A percentile compares a stretch with the other conserved stretches of the same genome.
Conservation (phyloP, 2,888 invertebrate species). For the Lymantria dispar region DNA sequence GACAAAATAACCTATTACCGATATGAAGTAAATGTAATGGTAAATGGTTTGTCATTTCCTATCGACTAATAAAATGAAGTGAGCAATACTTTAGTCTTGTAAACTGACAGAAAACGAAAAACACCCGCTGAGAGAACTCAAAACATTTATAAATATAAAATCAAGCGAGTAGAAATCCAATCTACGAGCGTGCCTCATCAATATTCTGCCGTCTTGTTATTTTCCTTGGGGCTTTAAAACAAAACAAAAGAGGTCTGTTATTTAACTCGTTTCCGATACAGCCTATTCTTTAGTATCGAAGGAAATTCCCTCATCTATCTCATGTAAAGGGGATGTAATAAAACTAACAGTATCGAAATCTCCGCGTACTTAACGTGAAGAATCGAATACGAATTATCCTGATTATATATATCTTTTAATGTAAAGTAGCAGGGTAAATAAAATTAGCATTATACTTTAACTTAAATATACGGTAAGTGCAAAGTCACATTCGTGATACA, state of each 20-base stretch:
- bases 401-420: conserved; percentile 16
- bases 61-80: conserved; percentile 31
- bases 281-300: conserved; percentile 68
- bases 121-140: conserved; percentile 37
- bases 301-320: conserved; percentile 69
- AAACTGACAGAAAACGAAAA: conserved; percentile 34
- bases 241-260: conserved; percentile 73
- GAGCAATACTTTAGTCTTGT: conserved; percentile 26
- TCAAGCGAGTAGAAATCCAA: conserved; percentile 48
- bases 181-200: conserved; percentile 57
- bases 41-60: conserved; percentile 35
- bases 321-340: conserved; percentile 33
- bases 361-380: conserved; percentile 23
- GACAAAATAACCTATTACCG: conserved; percentile 31
- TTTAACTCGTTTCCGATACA: conserved; percentile 81
- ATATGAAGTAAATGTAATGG: conserved; percentile 29
- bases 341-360: conserved; percentile 32
- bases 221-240: conserved; percentile 62
- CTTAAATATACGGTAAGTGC: background rate
- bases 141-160: conserved; percentile 50
- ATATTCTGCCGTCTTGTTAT: conserved; percentile 71
- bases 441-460: background rate
- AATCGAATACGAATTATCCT: conserved; percentile 24
- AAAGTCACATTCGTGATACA: background rate
- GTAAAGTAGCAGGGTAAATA: background rate